Base-by-base conservation (phyloP, 2,888 invertebrate species). In the Nycteola revayana region DNA sequence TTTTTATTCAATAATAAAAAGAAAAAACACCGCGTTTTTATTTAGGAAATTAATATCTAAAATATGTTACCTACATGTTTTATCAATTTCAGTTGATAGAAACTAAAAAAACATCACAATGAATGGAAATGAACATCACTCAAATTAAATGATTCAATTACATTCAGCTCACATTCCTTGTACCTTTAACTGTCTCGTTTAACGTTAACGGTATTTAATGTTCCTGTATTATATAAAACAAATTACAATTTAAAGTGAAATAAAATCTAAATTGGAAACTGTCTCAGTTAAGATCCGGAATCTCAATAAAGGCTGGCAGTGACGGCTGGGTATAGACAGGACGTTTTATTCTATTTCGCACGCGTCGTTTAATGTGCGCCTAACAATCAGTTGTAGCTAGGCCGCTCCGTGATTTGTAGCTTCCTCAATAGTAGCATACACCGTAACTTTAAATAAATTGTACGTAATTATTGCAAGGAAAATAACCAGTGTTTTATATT, bases 341-440 rank as follows among this genome's bases (percentile, higher is more conserved):
- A 32, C 43, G 57, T 66, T 68, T 68, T 75, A 66, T 60, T 71
- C 61, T 75, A 66, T 80, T 78, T 65, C 50, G 51, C 48, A 55
- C 52, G 62, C 65, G 64, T 63, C 66, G 50, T 61, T 68, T 67
- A 69, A 66, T 66, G 66, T 71, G 66, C 69, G 69, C 70, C 64
- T 63, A 73, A 74, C 73, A 73, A 70, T 73, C 65, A 64, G 57
- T 72, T 66, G 62, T 60, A 62, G 65, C 43, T 44, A 58, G 55
- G 24, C 34, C 32, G 48, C 49, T 56, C 41, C 33, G 37, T 63
- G 60, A 63, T 66, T 61, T 65, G 58, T 42, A 48, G 28, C 32
- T 4, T 54, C 68, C 42, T 68, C 63, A 74, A 34, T 71, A 64
- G 53, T 7, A 25, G 14, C 58, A 56, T 14, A 34, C 37, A 21